Conservation (phyloP, 2,888 invertebrate species). For the Ormyrus rosae region DNA sequence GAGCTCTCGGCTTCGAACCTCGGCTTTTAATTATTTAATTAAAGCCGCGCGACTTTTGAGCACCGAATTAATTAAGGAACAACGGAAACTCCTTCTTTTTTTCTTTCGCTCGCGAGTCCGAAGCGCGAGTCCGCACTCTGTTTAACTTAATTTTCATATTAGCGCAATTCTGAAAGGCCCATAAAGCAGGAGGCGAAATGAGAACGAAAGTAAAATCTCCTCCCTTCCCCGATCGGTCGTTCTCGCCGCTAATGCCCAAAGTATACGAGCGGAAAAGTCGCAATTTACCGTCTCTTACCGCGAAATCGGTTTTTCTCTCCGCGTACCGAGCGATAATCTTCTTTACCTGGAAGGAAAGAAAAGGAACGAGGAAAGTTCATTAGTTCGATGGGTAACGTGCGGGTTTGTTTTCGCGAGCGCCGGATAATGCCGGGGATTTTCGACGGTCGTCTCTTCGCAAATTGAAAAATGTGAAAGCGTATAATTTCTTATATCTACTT, state of each 20-base stretch:
- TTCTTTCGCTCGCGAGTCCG: too few relatives aligned
- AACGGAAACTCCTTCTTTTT: too few relatives aligned
- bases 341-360: slow-evolving; percentile 7
- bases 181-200: neutral
- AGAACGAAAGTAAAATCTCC: neutral
- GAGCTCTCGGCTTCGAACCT: too few relatives aligned
- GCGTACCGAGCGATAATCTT: slow-evolving; percentile 20
- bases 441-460: neutral
- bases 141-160: too few relatives aligned
- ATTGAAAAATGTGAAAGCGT: slow-evolving; percentile 13
- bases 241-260: neutral
- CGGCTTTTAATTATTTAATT: too few relatives aligned
- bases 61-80: too few relatives aligned
- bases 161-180: too few relatives aligned
- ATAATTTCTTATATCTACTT: neutral
- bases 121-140: too few relatives aligned
- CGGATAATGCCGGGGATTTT: slow-evolving; percentile 14
- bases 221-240: neutral
- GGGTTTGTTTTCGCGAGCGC: neutral
- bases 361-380: slow-evolving; percentile 39
- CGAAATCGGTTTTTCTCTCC: slow-evolving; percentile 34
- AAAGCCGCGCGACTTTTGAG: too few relatives aligned
- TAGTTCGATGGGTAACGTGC: slow-evolving; percentile 16
- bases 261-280: slow-evolving; percentile 17
- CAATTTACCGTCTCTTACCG: slow-evolving; percentile 20